Conservation (phyloP, 2,113 vertebrate species). For the Myrmecobius fasciatus region DNA sequence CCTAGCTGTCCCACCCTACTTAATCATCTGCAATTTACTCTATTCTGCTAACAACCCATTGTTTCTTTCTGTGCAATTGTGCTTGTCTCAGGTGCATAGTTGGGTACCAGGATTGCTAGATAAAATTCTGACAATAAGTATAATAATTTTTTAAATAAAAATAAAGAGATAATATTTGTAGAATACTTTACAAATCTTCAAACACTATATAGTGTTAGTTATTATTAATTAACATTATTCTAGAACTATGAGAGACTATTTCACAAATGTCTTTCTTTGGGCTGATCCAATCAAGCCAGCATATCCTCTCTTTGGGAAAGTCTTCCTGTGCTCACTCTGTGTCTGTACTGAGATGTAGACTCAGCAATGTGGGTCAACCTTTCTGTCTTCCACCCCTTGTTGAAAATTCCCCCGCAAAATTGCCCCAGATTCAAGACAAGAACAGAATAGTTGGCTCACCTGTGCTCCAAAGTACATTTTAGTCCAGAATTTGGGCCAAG, state of each 20-base stretch:
- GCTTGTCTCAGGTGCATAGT: not conserved
- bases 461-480: not conserved
- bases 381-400: not conserved
- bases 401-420: not conserved
- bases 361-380: no score
- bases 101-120: not conserved
- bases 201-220: not conserved
- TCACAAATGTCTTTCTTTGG: not conserved
- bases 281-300: not conserved
- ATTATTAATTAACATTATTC: not conserved
- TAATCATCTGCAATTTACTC: not conserved
- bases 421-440: not conserved
- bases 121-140: not conserved
- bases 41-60: not conserved
- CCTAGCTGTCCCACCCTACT: not conserved
- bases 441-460: not conserved
- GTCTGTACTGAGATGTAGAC: not conserved
- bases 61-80: not conserved
- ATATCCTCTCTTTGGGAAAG: not conserved
- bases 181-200: not conserved
- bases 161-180: not conserved
- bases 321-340: not conserved
- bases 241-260: not conserved
- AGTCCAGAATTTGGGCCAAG: not conserved
- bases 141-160: not conserved